Evolutionary conservation across 1,140 invertebrate genomes (phyloP).

Genomic region (Leptinotarsa defecta): DNA sequence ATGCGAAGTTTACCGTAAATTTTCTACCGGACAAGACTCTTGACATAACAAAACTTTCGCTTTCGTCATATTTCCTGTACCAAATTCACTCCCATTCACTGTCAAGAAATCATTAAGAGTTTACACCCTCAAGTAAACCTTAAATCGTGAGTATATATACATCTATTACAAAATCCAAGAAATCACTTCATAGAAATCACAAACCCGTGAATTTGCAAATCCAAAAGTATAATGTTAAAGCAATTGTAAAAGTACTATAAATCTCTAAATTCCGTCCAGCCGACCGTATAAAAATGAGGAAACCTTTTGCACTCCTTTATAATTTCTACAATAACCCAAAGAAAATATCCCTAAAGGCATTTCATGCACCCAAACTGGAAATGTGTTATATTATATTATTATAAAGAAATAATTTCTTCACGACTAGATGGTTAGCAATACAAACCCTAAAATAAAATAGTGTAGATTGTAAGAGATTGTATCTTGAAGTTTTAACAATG

Average conservation of each 20-base stretch:
- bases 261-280: constrained; percentile 41
- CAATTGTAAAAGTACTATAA: constrained; percentile 45
- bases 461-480: constrained; percentile 52
- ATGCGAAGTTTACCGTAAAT: too few relatives aligned
- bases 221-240: constrained; percentile 32
- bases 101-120: constrained; percentile 38
- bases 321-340: constrained; percentile 30
- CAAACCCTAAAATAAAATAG: constrained; percentile 47
- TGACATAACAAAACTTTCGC: too few relatives aligned
- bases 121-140: constrained; percentile 47
- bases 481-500: constrained; percentile 49
- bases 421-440: constrained; percentile 51
- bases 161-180: constrained; percentile 34
- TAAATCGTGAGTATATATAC: constrained; percentile 44
- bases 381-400: constrained; percentile 55
- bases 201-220: constrained; percentile 48
- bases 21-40: too few relatives aligned
- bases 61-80: too few relatives aligned
- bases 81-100: constrained; percentile 16
- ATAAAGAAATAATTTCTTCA: constrained; percentile 55
- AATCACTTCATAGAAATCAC: constrained; percentile 42
- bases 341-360: constrained; percentile 40
- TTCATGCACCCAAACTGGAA: constrained; percentile 34
- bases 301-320: constrained; percentile 42
- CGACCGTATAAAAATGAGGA: constrained; percentile 29